These are phyloP conservation scores for Brachystomella parvula DNA, from an alignment of 1,140 invertebrate species.

Conservation along the genomic window DNA sequence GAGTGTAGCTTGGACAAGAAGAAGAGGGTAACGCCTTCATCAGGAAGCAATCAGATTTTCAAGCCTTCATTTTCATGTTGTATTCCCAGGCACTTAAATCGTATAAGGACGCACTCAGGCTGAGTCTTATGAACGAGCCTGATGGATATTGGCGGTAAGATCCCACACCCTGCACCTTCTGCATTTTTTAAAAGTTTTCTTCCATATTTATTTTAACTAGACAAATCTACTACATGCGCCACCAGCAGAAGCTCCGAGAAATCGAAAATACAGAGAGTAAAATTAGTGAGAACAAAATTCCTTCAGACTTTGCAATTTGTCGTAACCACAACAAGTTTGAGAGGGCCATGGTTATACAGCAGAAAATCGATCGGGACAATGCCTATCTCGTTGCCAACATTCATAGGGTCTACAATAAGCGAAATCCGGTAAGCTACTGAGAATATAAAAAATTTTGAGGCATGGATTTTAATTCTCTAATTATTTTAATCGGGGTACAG, in stretches of 20 bases:
- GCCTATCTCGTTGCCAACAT: not conserved
- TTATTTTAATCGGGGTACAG: not conserved
- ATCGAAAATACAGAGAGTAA: not conserved
- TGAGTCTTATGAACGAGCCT: not conserved
- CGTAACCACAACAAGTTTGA: not conserved
- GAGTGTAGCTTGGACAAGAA: not conserved
- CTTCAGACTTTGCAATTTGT: not conserved
- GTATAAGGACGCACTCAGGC: not conserved
- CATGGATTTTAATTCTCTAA: not conserved
- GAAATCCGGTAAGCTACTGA: not conserved
- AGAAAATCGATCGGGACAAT: slow-evolving; percentile 6
- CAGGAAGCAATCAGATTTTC: not conserved
- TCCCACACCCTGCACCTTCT: not conserved
- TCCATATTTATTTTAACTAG: not conserved
- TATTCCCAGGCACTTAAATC: not conserved
- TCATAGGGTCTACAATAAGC: not conserved
- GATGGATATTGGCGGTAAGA: not conserved
- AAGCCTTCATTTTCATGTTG: not conserved
- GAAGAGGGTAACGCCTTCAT: not conserved
- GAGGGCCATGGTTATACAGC: not conserved
- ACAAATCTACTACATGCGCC: not conserved
- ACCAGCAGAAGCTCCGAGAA: not conserved
- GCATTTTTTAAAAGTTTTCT: not conserved
- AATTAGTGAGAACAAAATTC: not conserved
- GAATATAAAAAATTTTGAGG: not conserved